Percentiles rank a stretch among this genome's conserved stretches.
These are phyloP conservation scores for Agrypnia vestita DNA, from an alignment of 1,140 invertebrate genomes.

Conservation along the genomic window DNA sequence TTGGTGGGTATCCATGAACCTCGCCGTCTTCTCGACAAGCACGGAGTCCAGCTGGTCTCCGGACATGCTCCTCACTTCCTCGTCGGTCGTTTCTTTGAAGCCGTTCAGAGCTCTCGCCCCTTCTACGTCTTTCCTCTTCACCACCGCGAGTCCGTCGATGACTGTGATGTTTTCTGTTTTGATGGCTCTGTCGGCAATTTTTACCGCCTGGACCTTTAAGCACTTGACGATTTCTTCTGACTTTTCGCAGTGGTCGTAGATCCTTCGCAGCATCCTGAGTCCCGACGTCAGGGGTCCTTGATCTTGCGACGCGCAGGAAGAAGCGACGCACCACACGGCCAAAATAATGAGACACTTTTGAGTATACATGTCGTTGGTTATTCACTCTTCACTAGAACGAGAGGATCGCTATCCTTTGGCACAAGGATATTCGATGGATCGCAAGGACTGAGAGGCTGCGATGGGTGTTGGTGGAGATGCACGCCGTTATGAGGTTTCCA, in stretches of 20 bases:
- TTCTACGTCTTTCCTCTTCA: constrained; percentile 66
- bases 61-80: constrained; percentile 71
- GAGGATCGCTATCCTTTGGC: constrained; percentile 21
- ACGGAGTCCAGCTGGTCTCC: constrained; percentile 73
- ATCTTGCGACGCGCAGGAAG: constrained; percentile 62
- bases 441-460: neutral
- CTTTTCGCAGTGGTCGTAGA: constrained; percentile 76
- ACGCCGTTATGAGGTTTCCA: constrained; percentile 67
- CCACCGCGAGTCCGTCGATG: constrained; percentile 75
- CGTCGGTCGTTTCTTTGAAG: constrained; percentile 70
- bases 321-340: constrained; percentile 63
- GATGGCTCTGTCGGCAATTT: constrained; percentile 77
- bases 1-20: constrained; percentile 77
- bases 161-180: constrained; percentile 77
- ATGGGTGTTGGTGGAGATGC: constrained; percentile 62
- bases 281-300: constrained; percentile 65
- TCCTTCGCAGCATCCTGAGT: constrained; percentile 71
- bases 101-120: constrained; percentile 67
- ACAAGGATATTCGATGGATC: constrained; percentile 9
- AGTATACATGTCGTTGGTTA: constrained; percentile 22
- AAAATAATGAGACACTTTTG: constrained; percentile 62
- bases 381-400: neutral
- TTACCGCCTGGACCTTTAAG: constrained; percentile 79
- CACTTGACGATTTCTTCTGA: constrained; percentile 78
- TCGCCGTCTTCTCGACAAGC: constrained; percentile 73